Base-by-base conservation (phyloP, 2,888 invertebrate species). In the Neoascia interrupta region DNA sequence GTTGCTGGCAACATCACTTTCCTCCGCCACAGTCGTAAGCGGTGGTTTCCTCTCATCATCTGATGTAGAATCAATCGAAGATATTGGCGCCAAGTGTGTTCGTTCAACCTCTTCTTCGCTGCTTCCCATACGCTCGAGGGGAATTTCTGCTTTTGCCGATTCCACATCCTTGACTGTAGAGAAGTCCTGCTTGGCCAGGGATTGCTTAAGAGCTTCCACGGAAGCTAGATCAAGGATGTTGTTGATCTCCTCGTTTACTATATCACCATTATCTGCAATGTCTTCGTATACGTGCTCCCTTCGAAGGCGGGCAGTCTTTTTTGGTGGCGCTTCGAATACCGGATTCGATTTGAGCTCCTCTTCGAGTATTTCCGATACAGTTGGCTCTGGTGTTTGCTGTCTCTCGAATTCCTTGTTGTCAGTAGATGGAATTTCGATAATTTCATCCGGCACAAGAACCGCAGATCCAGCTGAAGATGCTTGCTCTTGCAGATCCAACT, bases 271-370 rank as follows among this genome's bases (percentile, higher is more conserved):
- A 16, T 60, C 74, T 74, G 90, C 91, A 81, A 92, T 92, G 74
- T 92, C 92, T 87, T 92, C 92, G 81, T 92, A 92, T 70, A 92
- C 91, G 84, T 92, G 92, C 79, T 92, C 92, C 82, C 91, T 91
- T 80, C 90, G 90, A 83, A 90, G 89, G 68, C 90, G 89, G 3
- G 89, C 88, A 0, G 87, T 79, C 79, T 87, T 89, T 80, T 84
- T 85, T 8, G 86, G 87, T 11, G 86, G 85, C 34, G 81, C 72
- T 5, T 74, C 69, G 11, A 56, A 49, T 5, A 53, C 63, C 28
- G 63, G 61, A 18, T 37, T 53, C 0, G 66, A 51, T 6, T 68
- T 68, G 1, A 70, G 51, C 37, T 83, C 82, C 36, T 81, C 76
- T 43, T 82, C 81, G n/a, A 82, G 36, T 31, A 82, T 90, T 23